A percentile compares a stretch with the other conserved stretches of the same genome.
These are phyloP conservation scores for Hiodon alosoides DNA, from an alignment of 2,113 vertebrate species.

Conservation along the genomic window DNA sequence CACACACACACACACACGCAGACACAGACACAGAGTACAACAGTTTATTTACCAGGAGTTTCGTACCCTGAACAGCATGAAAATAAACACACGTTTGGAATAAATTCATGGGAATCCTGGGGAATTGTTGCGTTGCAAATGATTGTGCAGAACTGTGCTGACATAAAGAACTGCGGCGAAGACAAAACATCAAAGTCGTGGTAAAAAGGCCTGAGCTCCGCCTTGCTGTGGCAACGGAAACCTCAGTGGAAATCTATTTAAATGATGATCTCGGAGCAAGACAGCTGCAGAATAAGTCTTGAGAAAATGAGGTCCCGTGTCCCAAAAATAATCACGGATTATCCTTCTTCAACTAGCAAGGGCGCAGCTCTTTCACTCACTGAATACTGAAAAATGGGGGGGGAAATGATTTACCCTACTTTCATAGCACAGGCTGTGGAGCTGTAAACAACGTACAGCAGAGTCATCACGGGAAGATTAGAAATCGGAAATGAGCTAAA, in stretches of 20 bases:
- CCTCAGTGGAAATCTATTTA: slow-evolving; percentile 14
- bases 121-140: background rate
- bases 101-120: background rate
- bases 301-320: slow-evolving; percentile 9
- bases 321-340: slow-evolving; percentile 25
- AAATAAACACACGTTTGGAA: background rate
- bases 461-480: background rate
- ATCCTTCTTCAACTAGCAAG: slow-evolving; percentile 4
- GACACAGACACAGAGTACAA: background rate
- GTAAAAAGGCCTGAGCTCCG: slow-evolving; percentile 11
- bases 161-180: background rate
- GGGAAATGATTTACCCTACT: background rate
- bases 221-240: background rate
- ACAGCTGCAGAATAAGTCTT: slow-evolving; percentile 15
- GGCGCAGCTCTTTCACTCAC: background rate
- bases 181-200: slow-evolving; percentile 6
- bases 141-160: background rate
- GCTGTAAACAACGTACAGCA: background rate
- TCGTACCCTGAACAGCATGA: background rate
- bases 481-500: background rate
- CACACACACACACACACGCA: background rate
- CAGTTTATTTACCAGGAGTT: background rate
- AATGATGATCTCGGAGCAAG: slow-evolving; percentile 13
- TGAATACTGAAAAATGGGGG: background rate
- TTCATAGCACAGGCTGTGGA: background rate